Percentiles rank a stretch among this genome's conserved stretches.
These are phyloP conservation scores for Chascanopsetta lugubris DNA, from an alignment of 2,113 vertebrate species.

Conservation along the genomic window DNA sequence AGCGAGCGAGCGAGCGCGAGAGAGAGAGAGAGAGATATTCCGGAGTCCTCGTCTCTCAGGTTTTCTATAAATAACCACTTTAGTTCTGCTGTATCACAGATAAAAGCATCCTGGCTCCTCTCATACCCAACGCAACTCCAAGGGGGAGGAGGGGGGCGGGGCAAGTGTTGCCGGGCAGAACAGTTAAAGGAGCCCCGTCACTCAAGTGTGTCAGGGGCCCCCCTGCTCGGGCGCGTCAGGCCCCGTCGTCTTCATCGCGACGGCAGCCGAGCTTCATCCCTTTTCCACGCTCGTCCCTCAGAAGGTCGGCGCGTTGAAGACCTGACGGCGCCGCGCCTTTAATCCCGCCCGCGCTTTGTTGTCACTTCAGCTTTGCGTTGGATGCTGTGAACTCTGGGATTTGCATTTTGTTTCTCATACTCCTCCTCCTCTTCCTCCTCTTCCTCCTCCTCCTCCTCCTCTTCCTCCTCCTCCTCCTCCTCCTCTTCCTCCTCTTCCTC, in stretches of 20 bases:
- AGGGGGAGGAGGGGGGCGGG: conserved; percentile 65
- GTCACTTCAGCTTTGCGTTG: conserved; percentile 67
- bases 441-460: conserved; percentile 24
- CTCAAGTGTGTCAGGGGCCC: conserved; percentile 58
- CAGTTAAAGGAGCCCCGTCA: conserved; percentile 81
- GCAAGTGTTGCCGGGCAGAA: conserved; percentile 80
- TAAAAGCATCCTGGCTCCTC: conserved; percentile 74
- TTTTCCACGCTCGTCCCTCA: conserved; percentile 74
- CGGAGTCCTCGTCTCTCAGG: conserved; percentile 65
- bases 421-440: not conserved
- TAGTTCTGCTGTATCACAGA: conserved; percentile 82
- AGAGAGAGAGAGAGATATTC: conserved; percentile 65
- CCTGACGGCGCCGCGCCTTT: conserved; percentile 45
- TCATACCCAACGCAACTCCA: conserved; percentile 66
- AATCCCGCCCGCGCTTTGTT: conserved; percentile 40
- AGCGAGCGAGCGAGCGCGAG: too few relatives aligned
- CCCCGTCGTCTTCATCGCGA: conserved; percentile 66
- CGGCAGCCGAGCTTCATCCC: conserved; percentile 76
- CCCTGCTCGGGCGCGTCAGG: conserved; percentile 41
- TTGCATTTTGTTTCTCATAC: conserved; percentile 24
- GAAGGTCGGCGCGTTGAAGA: conserved; percentile 61
- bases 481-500: not conserved
- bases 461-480: conserved; percentile 29
- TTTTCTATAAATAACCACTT: conserved; percentile 82
- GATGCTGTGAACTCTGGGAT: conserved; percentile 61